Conservation (phyloP, 2,797 vertebrate species). For the Xenentodon cancila region DNA sequence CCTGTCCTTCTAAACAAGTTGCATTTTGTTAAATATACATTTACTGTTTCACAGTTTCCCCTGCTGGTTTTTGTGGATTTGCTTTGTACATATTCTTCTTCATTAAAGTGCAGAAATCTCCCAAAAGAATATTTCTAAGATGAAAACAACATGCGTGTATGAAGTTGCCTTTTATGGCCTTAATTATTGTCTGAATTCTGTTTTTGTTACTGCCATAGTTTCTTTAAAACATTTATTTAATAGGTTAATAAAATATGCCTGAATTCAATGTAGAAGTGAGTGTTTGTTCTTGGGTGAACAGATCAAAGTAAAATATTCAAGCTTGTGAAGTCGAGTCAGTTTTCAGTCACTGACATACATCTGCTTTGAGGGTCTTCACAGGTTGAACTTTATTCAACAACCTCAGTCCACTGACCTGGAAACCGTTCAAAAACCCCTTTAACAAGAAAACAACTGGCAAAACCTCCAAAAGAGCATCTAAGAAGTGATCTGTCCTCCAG, state of each 20-base stretch:
- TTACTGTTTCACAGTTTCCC: slow-evolving; percentile 26
- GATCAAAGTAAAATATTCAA: neutral
- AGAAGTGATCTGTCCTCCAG: too few species aligned
- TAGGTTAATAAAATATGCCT: slow-evolving; percentile 59
- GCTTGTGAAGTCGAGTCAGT: neutral
- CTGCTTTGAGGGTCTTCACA: neutral
- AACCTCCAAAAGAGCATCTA: too few species aligned
- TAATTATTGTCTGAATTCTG: slow-evolving; percentile 71
- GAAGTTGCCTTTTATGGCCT: slow-evolving; percentile 54
- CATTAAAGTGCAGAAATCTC: slow-evolving; percentile 55
- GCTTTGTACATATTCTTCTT: slow-evolving; percentile 71
- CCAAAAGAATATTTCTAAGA: slow-evolving; percentile 59
- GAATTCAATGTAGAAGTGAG: slow-evolving; percentile 29
- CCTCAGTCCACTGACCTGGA: too few species aligned
- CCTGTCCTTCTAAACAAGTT: slow-evolving; percentile 18
- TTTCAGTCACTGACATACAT: neutral
- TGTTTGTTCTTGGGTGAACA: slow-evolving; percentile 30
- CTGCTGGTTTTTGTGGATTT: slow-evolving; percentile 29
- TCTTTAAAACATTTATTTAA: slow-evolving; percentile 72
- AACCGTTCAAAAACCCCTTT: too few species aligned
- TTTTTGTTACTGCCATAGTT: slow-evolving; percentile 65
- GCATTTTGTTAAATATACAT: slow-evolving; percentile 25
- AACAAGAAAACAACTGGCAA: too few species aligned
- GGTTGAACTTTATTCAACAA: too few species aligned
- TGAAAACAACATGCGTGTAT: slow-evolving; percentile 57